These are phyloP conservation scores for Flexamia atlantica DNA, from an alignment of 2,888 invertebrate species.

Conservation along the genomic window DNA sequence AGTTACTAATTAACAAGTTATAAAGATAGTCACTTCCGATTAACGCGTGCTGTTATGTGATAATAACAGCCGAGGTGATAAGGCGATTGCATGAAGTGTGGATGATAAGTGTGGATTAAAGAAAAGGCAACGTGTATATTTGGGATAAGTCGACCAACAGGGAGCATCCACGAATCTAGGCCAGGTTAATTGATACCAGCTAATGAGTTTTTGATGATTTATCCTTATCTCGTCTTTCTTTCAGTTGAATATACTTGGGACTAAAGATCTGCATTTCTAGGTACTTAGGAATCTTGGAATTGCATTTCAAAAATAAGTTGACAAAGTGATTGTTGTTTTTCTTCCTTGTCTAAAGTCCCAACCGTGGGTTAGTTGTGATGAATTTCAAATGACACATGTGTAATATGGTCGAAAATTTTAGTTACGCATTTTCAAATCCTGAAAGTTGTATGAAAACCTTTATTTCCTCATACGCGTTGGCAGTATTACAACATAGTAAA, in stretches of 20 bases:
- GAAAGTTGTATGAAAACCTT: no score
- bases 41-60: conserved; percentile 15
- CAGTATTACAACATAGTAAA: no score
- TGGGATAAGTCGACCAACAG: neutral
- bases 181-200: neutral
- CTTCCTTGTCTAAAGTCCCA: no score
- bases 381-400: no score
- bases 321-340: no score
- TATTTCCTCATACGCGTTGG: no score
- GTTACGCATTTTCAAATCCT: no score
- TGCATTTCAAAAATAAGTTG: no score
- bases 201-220: conserved; percentile 27
- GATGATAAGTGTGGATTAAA: conserved; percentile 22
- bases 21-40: conserved; percentile 10
- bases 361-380: no score
- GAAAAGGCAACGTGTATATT: neutral
- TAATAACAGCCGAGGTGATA: neutral
- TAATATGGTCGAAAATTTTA: no score
- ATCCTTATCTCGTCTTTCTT: neutral
- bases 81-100: neutral
- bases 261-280: no score
- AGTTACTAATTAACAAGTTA: conserved; percentile 24
- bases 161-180: neutral
- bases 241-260: neutral
- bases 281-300: no score